These are phyloP conservation scores for Yponomeuta evonymella DNA, from an alignment of 2,888 invertebrate genomes.

Conservation along the genomic window DNA sequence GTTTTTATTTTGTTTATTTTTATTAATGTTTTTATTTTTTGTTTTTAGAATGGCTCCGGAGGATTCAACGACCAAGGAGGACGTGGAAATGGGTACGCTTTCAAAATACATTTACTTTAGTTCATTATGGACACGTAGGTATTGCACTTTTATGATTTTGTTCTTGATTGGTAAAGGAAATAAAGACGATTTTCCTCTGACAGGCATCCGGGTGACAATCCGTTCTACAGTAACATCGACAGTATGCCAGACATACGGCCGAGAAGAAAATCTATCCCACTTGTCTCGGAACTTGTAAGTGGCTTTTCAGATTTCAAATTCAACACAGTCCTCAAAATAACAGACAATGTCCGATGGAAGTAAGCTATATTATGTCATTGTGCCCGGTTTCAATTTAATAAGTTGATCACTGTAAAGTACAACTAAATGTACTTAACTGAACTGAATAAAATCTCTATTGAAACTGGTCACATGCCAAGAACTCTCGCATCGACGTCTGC, in stretches of 20 bases:
- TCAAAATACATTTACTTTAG: constrained; percentile 5
- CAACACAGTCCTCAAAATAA: constrained; percentile 33
- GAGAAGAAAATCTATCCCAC: constrained; percentile 96
- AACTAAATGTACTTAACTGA: constrained; percentile 5
- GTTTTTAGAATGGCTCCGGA: constrained; percentile 90
- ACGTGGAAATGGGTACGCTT: constrained; percentile 87
- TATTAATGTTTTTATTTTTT: constrained; percentile 76
- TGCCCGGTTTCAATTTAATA: constrained; percentile 53
- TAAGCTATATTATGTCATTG: constrained; percentile 45
- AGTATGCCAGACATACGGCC: constrained; percentile 99
- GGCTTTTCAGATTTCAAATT: constrained; percentile 19
- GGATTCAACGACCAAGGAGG: constrained; percentile 86
- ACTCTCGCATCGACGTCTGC: constrained; percentile 54
- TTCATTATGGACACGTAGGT: too few relatives aligned
- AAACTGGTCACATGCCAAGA: constrained; percentile 53
- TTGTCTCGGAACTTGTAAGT: constrained; percentile 99
- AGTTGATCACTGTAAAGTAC: too few relatives aligned
- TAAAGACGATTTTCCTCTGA: constrained; percentile 13
- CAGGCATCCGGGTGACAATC: constrained; percentile 95
- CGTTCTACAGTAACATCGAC: constrained; percentile 99
- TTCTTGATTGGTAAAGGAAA: not conserved
- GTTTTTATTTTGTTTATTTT: constrained; percentile 38
- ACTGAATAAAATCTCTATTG: constrained; percentile 31
- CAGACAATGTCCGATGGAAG: constrained; percentile 44
- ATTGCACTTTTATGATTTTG: not conserved